phyloP scores from a whole-genome alignment of 1,140 invertebrate species.

The Nephila pilipes region DNA sequence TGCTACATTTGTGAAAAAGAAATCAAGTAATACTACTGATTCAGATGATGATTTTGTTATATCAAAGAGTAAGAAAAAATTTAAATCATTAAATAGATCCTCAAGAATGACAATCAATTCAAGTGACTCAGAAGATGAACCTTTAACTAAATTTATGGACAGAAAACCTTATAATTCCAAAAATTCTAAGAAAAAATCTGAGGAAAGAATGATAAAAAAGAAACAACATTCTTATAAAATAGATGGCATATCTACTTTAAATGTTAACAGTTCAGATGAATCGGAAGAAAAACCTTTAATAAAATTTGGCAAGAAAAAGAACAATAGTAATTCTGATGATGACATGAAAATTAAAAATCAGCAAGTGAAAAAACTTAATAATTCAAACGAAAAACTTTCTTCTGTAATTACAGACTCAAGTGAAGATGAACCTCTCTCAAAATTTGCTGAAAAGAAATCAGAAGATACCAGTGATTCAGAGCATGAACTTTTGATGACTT shows the following conservation, averaged over 20 bases:
- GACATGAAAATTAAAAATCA: not conserved
- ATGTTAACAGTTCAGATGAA: too few species aligned
- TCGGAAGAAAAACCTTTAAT: not conserved
- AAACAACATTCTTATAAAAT: not conserved
- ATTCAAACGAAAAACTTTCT: not conserved
- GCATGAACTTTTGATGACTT: not conserved
- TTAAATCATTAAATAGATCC: not conserved
- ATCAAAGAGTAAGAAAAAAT: not conserved
- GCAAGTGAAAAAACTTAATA: not conserved
- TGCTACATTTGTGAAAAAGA: not conserved
- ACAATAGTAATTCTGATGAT: not conserved
- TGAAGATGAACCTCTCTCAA: conserved; percentile 42
- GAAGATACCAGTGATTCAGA: conserved; percentile 33
- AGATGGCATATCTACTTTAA: not conserved
- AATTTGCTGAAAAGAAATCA: not conserved
- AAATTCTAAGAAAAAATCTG: not conserved
- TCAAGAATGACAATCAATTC: not conserved
- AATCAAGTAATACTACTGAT: conserved; percentile 10
- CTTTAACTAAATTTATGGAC: not conserved
- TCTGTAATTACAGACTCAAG: not conserved
- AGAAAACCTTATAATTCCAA: not conserved
- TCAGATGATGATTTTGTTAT: conserved; percentile 20
- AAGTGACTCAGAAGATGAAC: conserved; percentile 57
- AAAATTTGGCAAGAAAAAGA: not conserved
- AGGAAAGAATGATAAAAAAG: not conserved